Conservation (phyloP, 1,140 invertebrate genomes). For the Centruroides vittatus region DNA sequence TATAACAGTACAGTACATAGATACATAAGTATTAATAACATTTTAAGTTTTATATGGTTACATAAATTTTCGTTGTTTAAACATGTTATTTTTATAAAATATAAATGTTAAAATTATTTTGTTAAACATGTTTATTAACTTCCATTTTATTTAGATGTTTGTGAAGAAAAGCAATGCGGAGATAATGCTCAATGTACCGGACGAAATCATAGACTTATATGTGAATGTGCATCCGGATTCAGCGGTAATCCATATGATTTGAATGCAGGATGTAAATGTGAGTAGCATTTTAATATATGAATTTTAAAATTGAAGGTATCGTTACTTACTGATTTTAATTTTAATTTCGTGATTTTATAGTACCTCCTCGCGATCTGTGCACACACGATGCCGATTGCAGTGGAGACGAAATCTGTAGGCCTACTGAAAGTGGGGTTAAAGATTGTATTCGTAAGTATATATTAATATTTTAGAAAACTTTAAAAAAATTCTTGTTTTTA, state of each 20-base stretch:
- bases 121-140: not conserved
- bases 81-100: no score
- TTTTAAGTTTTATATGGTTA: no score
- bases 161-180: slow-evolving; percentile 22
- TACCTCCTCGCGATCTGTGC: not conserved
- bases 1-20: no score
- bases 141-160: slow-evolving; percentile 7
- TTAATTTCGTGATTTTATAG: not conserved
- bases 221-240: slow-evolving; percentile 24
- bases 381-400: not conserved
- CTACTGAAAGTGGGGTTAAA: not conserved
- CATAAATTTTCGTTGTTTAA: no score
- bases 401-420: not conserved
- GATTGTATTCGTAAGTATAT: not conserved
- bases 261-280: slow-evolving; percentile 17
- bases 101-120: no score
- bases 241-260: slow-evolving; percentile 23
- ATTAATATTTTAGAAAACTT: not conserved
- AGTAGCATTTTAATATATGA: not conserved
- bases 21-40: no score
- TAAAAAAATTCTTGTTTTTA: not conserved
- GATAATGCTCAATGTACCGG: slow-evolving; percentile 23
- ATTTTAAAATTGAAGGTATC: not conserved
- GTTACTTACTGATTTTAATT: not conserved
- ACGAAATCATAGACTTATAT: slow-evolving; percentile 22